phyloP scores from a whole-genome alignment of 2,113 vertebrate species.

The Piaya cayana region DNA sequence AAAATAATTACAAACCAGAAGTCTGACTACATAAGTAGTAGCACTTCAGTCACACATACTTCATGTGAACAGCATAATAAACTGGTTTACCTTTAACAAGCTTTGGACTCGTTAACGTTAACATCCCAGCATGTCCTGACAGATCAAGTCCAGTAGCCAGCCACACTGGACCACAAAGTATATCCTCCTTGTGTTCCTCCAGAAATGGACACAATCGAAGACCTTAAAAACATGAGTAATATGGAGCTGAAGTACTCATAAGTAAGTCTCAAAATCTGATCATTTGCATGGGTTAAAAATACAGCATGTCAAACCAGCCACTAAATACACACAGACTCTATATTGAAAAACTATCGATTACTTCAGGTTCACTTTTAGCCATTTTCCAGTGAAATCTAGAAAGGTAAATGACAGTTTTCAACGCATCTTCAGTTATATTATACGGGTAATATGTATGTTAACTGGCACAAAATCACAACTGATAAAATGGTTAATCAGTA shows the following conservation, averaged over 20 bases:
- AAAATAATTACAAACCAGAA: background rate
- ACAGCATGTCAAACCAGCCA: background rate
- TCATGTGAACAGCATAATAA: background rate
- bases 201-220: slow-evolving; percentile 92
- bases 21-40: background rate
- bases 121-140: slow-evolving; percentile 96
- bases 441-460: background rate
- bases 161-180: slow-evolving; percentile 97
- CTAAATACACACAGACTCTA: background rate
- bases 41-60: background rate
- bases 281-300: background rate
- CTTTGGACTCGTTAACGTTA: slow-evolving; percentile 96
- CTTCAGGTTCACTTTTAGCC: background rate
- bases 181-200: slow-evolving; percentile 98
- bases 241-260: background rate
- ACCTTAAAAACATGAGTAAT: slow-evolving; percentile 73
- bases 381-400: background rate
- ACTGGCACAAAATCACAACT: background rate
- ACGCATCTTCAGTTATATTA: background rate
- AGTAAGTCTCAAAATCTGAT: background rate
- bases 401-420: background rate
- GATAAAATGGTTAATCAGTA: background rate
- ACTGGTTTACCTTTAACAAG: slow-evolving; percentile 91
- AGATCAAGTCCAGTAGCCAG: slow-evolving; percentile 96
- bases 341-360: background rate